Evolutionary conservation across 2,888 invertebrate genomes (phyloP), one percentile per base, ranked within the genome.

Genomic region (Nomada fucata): DNA sequence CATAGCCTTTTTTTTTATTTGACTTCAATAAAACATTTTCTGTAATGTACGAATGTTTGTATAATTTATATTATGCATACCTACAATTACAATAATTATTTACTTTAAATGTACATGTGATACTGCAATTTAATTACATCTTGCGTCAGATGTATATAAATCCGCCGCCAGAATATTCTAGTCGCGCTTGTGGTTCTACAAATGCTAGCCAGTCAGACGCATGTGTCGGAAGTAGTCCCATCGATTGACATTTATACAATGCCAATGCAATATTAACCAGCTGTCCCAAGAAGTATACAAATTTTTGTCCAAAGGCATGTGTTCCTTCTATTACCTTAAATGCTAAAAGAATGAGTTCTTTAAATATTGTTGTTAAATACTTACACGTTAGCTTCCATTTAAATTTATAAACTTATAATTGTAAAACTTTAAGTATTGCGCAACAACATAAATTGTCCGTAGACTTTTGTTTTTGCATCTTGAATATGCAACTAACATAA

Each of bases 201-300:
- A 99, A 99, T 73, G 99, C 99, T 82, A 99, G 94, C 99, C 99
- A 99, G 94, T 99, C 99, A 57, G 99, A 99, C 0, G 99, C 97
- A 94, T 99, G 98, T 67, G 99, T 99, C 1, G 99, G 99, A 73
- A 99, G 94, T 42, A 99, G 94, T 2, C 99, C 99, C 99, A 99
- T 99, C 83, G 98, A 98, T 91, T 99, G 98, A 93, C 99, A 99
- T 94, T 99, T 99, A 93, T 99, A 99, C 57, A 99, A 94, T 36
- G 99, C 99, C 87, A 99, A 94, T 0, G 96, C 96, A 82, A 99
- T 96, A 93, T 98, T 98, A 0, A 98, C 97, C 87, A 99, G 94
- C 94, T 99, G 99, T 10, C 99, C 99, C 89, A 99, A 94, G 86
- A 98, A 96, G 93, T 98, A 99, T 2, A 98, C 97, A 88, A 98